These are phyloP conservation scores for Ifrita kowaldi DNA, from an alignment of 2,113 vertebrate species.

Conservation along the genomic window DNA sequence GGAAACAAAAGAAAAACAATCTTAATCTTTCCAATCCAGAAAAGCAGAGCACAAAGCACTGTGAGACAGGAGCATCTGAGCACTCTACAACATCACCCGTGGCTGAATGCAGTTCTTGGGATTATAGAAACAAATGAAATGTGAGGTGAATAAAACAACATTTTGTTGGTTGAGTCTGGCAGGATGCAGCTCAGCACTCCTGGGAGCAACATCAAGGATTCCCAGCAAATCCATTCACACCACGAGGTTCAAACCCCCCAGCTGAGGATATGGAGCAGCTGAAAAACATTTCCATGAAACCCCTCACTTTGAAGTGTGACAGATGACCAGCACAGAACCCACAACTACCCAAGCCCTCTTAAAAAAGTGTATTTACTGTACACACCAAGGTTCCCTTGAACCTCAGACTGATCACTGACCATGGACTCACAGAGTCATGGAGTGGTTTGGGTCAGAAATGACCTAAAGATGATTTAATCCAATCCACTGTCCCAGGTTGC, in stretches of 20 bases:
- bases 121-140: background rate
- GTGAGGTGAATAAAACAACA: background rate
- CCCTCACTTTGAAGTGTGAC: background rate
- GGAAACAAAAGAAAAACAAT: background rate
- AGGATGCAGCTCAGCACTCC: background rate
- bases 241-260: background rate
- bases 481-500: fast-evolving
- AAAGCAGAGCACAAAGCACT: background rate
- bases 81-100: background rate
- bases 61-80: background rate
- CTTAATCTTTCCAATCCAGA: constrained; percentile 44
- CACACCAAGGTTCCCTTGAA: background rate
- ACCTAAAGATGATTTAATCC: background rate
- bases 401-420: background rate
- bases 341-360: background rate
- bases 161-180: background rate
- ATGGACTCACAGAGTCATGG: background rate
- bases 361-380: background rate
- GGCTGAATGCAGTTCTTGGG: background rate
- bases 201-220: background rate
- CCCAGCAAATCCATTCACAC: background rate
- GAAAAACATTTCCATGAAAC: background rate
- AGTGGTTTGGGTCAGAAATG: background rate
- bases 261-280: background rate
- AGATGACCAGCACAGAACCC: background rate